phyloP scores from a whole-genome alignment of 2,113 vertebrate species.

The Phalacrocorax aristotelis region DNA sequence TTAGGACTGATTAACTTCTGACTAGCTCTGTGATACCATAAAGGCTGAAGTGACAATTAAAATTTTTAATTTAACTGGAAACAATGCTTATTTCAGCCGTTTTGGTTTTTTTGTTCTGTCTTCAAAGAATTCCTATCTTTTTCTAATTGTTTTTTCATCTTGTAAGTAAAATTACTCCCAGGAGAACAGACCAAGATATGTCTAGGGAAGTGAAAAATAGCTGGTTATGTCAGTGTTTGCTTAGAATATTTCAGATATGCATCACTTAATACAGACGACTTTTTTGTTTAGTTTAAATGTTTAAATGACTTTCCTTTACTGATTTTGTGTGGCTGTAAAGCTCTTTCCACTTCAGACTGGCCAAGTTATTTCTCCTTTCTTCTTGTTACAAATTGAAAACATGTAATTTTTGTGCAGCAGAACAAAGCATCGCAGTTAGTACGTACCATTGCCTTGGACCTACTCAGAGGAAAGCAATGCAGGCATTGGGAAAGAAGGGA shows the following conservation, averaged over 20 bases:
- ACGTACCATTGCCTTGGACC: conserved; percentile 94
- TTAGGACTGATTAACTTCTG: not conserved
- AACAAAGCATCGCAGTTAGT: conserved; percentile 82
- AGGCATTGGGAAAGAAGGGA: conserved; percentile 75
- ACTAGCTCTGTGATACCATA: not conserved
- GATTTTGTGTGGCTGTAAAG: not conserved
- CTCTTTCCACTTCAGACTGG: conserved; percentile 54
- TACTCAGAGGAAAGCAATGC: conserved; percentile 90
- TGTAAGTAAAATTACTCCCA: not conserved
- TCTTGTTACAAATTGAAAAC: conserved; percentile 11
- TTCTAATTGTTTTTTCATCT: not conserved
- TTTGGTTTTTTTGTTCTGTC: not conserved
- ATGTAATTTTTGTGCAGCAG: conserved; percentile 60
- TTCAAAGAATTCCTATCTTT: not conserved
- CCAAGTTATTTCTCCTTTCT: conserved; percentile 77
- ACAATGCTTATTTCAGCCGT: not conserved
- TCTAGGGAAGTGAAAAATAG: not conserved
- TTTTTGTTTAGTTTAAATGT: not conserved
- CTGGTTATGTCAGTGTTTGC: not conserved
- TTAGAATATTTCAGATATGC: not conserved
- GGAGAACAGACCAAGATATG: not conserved
- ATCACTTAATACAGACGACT: not conserved
- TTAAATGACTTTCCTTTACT: not conserved
- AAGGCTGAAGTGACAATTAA: not conserved
- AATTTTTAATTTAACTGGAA: not conserved